Evolutionary conservation across 2,888 invertebrate genomes (phyloP).

Genomic region (Galerucella pusilla): DNA sequence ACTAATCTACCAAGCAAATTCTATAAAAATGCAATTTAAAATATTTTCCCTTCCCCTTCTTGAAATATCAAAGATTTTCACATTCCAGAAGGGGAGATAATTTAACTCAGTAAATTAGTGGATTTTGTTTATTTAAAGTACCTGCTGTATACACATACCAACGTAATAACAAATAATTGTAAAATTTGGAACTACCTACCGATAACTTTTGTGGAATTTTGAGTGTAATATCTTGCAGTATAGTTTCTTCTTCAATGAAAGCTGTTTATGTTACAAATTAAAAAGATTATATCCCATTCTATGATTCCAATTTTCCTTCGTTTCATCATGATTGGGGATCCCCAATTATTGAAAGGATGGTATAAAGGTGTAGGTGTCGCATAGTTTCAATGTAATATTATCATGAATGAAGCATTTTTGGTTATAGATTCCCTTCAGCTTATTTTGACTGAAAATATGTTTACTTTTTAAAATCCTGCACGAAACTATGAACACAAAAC

Average conservation of each 20-base stretch:
- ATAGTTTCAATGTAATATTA: background rate
- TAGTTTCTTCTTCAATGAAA: background rate
- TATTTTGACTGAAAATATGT: background rate
- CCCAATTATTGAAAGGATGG: background rate
- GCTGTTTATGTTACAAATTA: background rate
- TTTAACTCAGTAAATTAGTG: too few species aligned
- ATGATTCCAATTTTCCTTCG: background rate
- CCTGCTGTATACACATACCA: background rate
- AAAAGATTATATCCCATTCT: background rate
- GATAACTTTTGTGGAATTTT: slow-evolving; percentile 3
- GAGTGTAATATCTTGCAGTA: background rate
- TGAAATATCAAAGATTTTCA: too few species aligned
- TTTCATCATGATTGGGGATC: too few species aligned
- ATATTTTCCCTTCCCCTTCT: too few species aligned
- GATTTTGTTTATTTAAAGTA: background rate
- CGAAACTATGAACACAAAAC: too few species aligned
- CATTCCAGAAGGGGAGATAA: too few species aligned
- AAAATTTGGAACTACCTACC: background rate
- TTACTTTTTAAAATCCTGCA: background rate
- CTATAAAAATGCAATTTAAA: too few species aligned
- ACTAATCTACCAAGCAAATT: too few species aligned
- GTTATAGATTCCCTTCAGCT: background rate
- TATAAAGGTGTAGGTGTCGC: background rate
- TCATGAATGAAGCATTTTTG: background rate
- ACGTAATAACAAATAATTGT: background rate